Evolutionary conservation across 2,797 vertebrate species (phyloP), one percentile per base, ranked within the genome.

Genomic region (Melanotaenia maccullochi): DNA sequence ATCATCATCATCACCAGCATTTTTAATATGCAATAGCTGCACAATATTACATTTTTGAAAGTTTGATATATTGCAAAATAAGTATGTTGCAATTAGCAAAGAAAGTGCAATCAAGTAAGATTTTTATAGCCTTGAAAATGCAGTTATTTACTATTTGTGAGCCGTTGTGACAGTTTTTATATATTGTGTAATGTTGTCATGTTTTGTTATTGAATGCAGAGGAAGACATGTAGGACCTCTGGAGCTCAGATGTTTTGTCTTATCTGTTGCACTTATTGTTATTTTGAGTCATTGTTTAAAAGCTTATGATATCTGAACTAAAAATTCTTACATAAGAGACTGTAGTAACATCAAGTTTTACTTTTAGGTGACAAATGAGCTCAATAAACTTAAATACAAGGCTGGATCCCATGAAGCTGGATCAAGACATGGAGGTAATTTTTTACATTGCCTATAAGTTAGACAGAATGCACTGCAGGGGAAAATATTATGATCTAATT

Each of bases 381-480:
- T 99, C 69, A 98, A 96, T 93, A 99, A 98, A 83, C 96, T 99
- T 71, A 99, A 98, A 85, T 99, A 96, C 91, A 99, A 99, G 80
- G 96, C 96, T 0, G 95, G 97, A 4, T 92, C 95, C 60, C 96
- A 99, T 32, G 98, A 98, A 68, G 65, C 88, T 35, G 95, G 95
- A 65, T 94, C 95, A 0, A 94, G 98, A 72, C 96, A 97, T 74
- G 96, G 94, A 7, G 96, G 96, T 75, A 95, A 83, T 92, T 75
- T 69, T 88, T 72, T 68, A 3, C 20, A 12, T 12, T 65, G 20
- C 24, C 20, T 24, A 6, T 44, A 28, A 36, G 13, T 54, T 30
- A 68, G 32, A 75, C 3, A 64, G 68, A 24, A 38, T 40, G 16
- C 38, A 42, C 9, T 30, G 3, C 36, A 72, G 40, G 62, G 20